These are phyloP conservation scores for Drosophila infuscata DNA, from an alignment of 2,888 invertebrate genomes.

Conservation along the genomic window DNA sequence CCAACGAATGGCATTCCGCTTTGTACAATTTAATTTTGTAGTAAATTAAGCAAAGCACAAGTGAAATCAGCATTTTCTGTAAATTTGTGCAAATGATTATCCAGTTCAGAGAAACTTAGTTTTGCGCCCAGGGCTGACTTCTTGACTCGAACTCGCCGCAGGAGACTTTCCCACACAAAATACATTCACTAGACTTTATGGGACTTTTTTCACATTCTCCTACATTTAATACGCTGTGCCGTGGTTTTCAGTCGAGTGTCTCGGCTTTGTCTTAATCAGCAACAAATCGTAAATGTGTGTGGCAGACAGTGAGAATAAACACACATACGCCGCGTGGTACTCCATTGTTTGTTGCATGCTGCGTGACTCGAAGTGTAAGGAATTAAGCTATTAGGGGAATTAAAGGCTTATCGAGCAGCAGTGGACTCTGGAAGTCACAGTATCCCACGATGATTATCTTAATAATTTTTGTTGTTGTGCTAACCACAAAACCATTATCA, in stretches of 20 bases:
- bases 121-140: constrained; percentile 12
- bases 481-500: constrained; percentile 25
- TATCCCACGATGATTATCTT: constrained; percentile 29
- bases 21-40: constrained; percentile 72
- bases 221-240: neutral
- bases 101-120: constrained; percentile 13
- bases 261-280: constrained; percentile 60
- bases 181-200: constrained; percentile 48
- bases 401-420: constrained; percentile 34
- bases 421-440: constrained; percentile 1
- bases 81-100: constrained; percentile 66
- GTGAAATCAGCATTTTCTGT: constrained; percentile 58
- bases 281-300: constrained; percentile 36
- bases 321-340: constrained; percentile 56
- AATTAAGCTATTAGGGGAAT: constrained; percentile 55
- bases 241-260: constrained; percentile 3
- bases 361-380: constrained; percentile 17
- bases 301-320: constrained; percentile 41
- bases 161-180: constrained; percentile 1
- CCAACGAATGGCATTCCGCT: constrained; percentile 58
- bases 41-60: constrained; percentile 70
- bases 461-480: constrained; percentile 32
- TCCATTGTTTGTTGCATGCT: neutral
- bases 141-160: neutral
- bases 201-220: constrained; percentile 1